phyloP scores from a whole-genome alignment of 2,113 vertebrate species.

The Aleadryas rufinucha region DNA sequence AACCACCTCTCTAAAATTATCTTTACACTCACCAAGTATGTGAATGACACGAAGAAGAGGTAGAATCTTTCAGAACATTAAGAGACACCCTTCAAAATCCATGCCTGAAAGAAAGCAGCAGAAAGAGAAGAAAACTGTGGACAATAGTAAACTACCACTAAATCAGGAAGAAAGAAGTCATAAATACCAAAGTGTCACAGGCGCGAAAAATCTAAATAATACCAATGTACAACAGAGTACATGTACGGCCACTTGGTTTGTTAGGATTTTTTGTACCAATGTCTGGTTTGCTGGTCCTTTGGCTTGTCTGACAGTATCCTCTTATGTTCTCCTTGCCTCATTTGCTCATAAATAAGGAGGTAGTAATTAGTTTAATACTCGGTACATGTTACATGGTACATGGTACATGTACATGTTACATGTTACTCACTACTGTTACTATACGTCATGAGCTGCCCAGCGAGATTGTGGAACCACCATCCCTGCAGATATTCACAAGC shows the following conservation, averaged over 20 bases:
- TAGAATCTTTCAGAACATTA: not conserved
- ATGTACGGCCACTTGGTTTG: not conserved
- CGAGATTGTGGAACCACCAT: not conserved
- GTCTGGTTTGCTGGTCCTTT: not conserved
- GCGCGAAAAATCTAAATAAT: not conserved
- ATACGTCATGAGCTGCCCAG: not conserved
- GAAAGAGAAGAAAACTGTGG: not conserved
- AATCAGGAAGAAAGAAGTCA: not conserved
- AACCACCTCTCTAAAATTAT: not conserved
- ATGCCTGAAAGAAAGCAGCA: not conserved
- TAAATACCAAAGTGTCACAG: not conserved
- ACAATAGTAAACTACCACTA: not conserved
- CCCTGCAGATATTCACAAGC: not conserved
- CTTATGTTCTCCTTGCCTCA: not conserved
- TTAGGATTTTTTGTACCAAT: not conserved
- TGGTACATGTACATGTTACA: too few relatives aligned
- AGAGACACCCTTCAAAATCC: not conserved
- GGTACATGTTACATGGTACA: not conserved
- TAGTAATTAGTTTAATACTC: not conserved
- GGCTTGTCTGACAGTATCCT: not conserved
- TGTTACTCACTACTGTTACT: not conserved
- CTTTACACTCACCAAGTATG: not conserved
- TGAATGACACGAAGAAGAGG: not conserved
- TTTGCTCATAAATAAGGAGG: not conserved
- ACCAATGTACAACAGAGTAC: not conserved